Base-by-base conservation (phyloP, 2,888 invertebrate species). In the Eurois occulta region DNA sequence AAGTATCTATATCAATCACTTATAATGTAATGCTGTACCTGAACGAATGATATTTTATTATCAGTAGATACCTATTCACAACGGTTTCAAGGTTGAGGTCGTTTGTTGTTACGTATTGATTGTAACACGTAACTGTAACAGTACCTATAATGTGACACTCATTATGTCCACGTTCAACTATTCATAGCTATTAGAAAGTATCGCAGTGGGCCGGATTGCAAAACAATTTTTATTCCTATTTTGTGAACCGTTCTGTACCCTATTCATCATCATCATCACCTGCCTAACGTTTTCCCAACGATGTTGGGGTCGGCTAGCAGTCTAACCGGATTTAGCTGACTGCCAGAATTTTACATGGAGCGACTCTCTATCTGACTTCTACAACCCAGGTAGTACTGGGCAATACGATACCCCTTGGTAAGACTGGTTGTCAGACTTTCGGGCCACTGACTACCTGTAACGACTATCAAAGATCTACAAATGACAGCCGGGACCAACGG, bases 1-100 rank as follows among this genome's bases (percentile, higher is more conserved):
- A 43, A 8, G 8, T n/a, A 24, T 72, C 4, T 41, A n/a, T 7
- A n/a, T 7, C 3, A 32, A 16, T 75, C n/a, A n/a, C 28, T 60
- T 43, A 32, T 73, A n/a, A 58, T 18, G 7, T 52, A 32, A n/a
- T 55, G 4, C 38, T 38, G 60, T 48, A 41, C 28, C 38, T 55
- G 6, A 58, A 73, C 24, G n/a, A 76, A 43, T 43, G 41, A 35
- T 52, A 52, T 52, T 52, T 24, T 28, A 55, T 52, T 52, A 77
- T 24, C 24, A n/a, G 62, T 46, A 58, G 73, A 35, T 21, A 43
- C 35, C 11, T 18, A 35, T n/a, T n/a, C 41, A 55, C 24, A 41
- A 48, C 18, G 18, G 32, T 10, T 11, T 35, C 24, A 35, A 77
- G 76, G 77, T 55, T 24, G 13, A 28, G 28, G 52, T 18, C 35